Percentiles rank a stretch among this genome's conserved stretches.
phyloP scores from a whole-genome alignment of 2,113 vertebrate genomes.

The Otis tarda region DNA sequence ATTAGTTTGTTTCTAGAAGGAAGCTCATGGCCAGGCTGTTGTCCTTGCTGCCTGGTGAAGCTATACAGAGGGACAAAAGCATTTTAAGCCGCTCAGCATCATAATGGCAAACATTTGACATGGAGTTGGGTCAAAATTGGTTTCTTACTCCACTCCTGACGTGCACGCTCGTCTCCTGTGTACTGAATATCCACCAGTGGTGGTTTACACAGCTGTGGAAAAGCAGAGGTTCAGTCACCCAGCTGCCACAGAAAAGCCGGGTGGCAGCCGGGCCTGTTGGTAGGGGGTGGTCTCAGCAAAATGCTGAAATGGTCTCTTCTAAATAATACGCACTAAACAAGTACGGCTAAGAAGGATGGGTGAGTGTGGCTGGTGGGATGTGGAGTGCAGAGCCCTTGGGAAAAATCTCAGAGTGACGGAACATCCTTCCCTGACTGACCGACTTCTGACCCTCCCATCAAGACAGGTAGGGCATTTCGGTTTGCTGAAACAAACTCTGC shows the following conservation, averaged over 20 bases:
- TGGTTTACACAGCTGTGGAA: neutral
- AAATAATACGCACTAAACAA: too few relatives aligned
- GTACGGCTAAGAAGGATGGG: too few relatives aligned
- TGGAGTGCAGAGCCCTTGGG: fast-evolving
- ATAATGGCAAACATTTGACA: neutral
- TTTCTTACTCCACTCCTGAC: neutral
- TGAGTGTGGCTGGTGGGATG: fast-evolving
- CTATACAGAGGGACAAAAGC: fast-evolving
- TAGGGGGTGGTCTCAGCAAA: too few relatives aligned
- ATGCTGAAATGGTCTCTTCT: neutral
- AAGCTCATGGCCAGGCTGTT: neutral
- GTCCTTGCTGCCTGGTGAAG: neutral
- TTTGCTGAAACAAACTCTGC: fast-evolving
- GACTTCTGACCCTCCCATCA: fast-evolving
- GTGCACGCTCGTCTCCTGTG: fast-evolving
- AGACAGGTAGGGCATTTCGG: fast-evolving
- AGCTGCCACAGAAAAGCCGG: too few relatives aligned
- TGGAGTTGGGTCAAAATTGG: neutral
- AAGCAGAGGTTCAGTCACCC: neutral
- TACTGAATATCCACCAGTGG: fast-evolving
- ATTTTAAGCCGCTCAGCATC: neutral
- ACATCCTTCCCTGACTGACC: fast-evolving
- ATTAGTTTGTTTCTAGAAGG: neutral
- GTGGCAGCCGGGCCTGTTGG: neutral
- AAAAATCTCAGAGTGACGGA: too few relatives aligned